Percentiles rank a stretch among this genome's conserved stretches.
Conservation (phyloP, 1,140 invertebrate species). For the Camponotus pennsylvanicus region DNA sequence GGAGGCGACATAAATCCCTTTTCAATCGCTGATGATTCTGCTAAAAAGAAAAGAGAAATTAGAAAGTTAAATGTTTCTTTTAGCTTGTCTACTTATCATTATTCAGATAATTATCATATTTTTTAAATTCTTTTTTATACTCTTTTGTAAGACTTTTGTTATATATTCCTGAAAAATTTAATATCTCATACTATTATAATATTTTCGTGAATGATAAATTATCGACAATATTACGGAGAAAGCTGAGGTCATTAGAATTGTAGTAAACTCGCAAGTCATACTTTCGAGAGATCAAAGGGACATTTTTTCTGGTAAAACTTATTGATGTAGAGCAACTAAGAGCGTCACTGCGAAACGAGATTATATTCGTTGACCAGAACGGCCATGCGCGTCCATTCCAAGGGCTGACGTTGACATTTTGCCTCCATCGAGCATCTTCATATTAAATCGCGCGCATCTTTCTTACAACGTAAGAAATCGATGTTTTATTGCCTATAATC, state of each 20-base stretch:
- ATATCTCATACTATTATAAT: too few species aligned
- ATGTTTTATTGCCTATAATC: background rate
- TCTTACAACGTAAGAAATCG: constrained; percentile 39
- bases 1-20: background rate
- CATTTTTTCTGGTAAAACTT: background rate
- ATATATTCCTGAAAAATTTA: background rate
- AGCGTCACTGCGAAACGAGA: constrained; percentile 77
- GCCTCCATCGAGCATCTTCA: constrained; percentile 64
- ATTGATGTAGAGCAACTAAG: constrained; percentile 8
- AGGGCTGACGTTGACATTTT: constrained; percentile 71
- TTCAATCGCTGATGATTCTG: background rate
- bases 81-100: background rate
- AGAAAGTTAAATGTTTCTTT: background rate
- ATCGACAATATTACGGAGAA: background rate
- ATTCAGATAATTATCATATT: background rate
- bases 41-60: too few species aligned
- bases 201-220: background rate
- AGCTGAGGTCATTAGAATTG: background rate
- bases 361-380: constrained; percentile 75
- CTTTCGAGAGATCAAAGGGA: background rate
- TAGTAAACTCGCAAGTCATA: background rate
- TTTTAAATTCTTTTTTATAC: too few species aligned
- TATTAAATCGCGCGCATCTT: constrained; percentile 53
- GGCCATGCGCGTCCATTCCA: constrained; percentile 72
- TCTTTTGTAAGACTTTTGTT: background rate